Percentiles rank a stretch among this genome's conserved stretches.
Evolutionary conservation across 2,797 vertebrate genomes (phyloP).

Genomic region (Sebastes ruberrimus): DNA sequence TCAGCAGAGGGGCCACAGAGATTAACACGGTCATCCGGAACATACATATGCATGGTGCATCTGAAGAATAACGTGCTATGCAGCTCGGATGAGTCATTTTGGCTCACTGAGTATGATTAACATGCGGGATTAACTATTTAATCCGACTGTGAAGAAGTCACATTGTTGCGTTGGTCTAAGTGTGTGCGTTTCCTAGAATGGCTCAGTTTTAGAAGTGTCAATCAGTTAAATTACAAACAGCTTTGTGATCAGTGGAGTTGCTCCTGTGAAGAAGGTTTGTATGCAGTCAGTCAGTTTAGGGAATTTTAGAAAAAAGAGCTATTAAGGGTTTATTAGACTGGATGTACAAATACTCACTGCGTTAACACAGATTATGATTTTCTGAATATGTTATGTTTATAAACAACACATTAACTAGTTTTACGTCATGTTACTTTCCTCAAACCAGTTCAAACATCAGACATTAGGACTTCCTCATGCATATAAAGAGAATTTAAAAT

Average conservation of each 20-base stretch:
- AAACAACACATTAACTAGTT: neutral
- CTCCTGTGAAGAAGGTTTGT: neutral
- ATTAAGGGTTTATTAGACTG: neutral
- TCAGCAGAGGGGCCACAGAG: constrained; percentile 36
- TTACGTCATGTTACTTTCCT: neutral
- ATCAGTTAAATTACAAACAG: neutral
- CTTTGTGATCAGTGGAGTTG: neutral
- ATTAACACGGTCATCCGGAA: constrained; percentile 44
- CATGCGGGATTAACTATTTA: constrained; percentile 49
- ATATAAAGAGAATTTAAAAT: neutral
- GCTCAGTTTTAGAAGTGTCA: neutral
- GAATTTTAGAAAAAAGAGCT: neutral
- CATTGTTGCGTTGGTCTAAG: constrained; percentile 3
- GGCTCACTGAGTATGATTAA: constrained; percentile 28
- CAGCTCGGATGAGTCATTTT: constrained; percentile 28
- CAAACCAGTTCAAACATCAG: neutral
- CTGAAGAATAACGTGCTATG: constrained; percentile 18
- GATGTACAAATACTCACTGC: neutral
- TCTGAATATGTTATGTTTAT: neutral
- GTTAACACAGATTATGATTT: neutral
- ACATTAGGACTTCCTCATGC: neutral
- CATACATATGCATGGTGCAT: constrained; percentile 34
- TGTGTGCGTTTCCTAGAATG: neutral
- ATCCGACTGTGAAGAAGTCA: constrained; percentile 20
- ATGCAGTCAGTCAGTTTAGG: neutral